These are phyloP conservation scores for Bubo scandiacus DNA, from an alignment of 2,113 vertebrate species.

Conservation along the genomic window DNA sequence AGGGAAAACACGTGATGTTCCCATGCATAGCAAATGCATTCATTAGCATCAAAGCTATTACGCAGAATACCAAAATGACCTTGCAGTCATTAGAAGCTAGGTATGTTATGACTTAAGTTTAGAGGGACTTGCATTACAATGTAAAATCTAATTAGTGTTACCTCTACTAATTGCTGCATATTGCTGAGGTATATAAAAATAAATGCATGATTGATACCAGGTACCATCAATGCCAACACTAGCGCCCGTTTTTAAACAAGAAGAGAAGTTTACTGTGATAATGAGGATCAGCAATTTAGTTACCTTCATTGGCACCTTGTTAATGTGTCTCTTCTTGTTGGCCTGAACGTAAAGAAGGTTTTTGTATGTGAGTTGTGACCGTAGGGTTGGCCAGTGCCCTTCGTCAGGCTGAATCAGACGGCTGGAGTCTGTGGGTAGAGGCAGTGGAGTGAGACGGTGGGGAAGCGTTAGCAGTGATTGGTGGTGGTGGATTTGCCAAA, in stretches of 20 bases:
- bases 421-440: neutral
- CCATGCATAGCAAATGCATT: constrained; percentile 70
- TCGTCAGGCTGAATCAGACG: neutral
- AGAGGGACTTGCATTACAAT: constrained; percentile 71
- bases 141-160: constrained; percentile 77
- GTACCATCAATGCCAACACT: neutral
- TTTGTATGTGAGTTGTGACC: neutral
- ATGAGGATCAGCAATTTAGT: neutral
- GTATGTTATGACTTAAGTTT: constrained; percentile 74
- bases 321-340: neutral
- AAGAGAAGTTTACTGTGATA: neutral
- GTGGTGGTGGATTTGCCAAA: neutral
- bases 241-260: neutral
- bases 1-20: constrained; percentile 54
- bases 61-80: constrained; percentile 58
- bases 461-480: neutral
- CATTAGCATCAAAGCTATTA: constrained; percentile 71
- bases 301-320: neutral
- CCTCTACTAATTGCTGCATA: constrained; percentile 72
- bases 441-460: neutral
- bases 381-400: neutral
- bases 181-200: constrained; percentile 65
- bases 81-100: constrained; percentile 72
- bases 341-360: neutral
- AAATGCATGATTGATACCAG: constrained; percentile 32